These are phyloP conservation scores for Pseudocheirus occidentalis DNA, from an alignment of 2,797 vertebrate genomes.

Conservation along the genomic window DNA sequence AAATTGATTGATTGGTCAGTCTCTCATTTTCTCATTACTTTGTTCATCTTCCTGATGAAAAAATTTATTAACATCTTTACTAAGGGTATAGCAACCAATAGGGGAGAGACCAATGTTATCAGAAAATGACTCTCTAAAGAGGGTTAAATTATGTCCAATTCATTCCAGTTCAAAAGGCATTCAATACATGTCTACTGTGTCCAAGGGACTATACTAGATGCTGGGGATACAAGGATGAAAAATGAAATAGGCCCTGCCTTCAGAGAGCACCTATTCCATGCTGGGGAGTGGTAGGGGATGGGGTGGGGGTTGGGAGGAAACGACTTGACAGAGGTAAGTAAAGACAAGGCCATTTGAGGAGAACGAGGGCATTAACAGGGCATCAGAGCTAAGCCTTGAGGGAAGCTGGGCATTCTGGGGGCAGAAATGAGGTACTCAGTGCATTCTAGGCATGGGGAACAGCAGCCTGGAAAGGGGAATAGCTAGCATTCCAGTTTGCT, in stretches of 20 bases:
- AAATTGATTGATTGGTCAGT: background rate
- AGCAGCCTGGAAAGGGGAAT: background rate
- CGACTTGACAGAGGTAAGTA: background rate
- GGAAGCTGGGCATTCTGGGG: background rate
- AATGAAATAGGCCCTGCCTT: background rate
- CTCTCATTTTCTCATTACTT: background rate
- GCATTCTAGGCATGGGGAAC: background rate
- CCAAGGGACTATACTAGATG: background rate
- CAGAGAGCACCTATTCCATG: background rate
- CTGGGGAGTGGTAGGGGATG: too few species aligned
- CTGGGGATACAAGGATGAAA: background rate
- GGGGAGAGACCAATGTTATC: background rate
- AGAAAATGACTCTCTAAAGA: background rate
- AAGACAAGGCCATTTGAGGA: background rate
- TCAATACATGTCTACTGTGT: background rate
- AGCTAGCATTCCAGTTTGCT: background rate
- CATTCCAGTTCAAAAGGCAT: background rate
- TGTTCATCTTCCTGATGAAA: background rate
- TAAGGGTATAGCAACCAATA: background rate
- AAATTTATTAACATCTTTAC: background rate
- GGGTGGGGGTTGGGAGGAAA: background rate
- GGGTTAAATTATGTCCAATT: background rate
- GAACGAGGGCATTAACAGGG: rapidly evolving
- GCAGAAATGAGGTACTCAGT: background rate
- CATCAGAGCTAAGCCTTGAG: background rate